Conservation (phyloP, 2,888 invertebrate species). For the Dasysyrphus albostriatus region DNA sequence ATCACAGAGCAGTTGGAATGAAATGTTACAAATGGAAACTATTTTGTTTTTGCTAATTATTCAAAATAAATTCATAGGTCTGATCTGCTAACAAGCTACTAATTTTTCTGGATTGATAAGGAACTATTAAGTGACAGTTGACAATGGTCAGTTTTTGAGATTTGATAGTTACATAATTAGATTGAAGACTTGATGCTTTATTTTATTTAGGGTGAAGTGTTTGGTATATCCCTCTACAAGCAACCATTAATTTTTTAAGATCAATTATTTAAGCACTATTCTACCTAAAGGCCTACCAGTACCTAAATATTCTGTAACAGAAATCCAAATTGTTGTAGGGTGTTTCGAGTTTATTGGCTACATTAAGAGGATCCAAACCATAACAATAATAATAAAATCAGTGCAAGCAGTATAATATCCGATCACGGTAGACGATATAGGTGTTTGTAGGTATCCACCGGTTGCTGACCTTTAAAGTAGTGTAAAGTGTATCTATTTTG, state of each 20-base stretch:
- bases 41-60: too few relatives aligned
- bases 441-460: constrained; percentile 13
- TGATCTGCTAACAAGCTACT: too few relatives aligned
- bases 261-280: not conserved
- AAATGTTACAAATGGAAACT: too few relatives aligned
- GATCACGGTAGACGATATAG: not conserved
- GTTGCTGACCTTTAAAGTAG: constrained; percentile 59
- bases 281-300: not conserved
- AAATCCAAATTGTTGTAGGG: not conserved
- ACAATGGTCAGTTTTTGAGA: too few relatives aligned
- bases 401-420: constrained; percentile 22
- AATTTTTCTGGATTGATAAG: too few relatives aligned
- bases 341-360: not conserved
- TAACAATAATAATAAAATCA: constrained; percentile 30
- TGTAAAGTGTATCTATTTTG: constrained; percentile 51
- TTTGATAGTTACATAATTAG: too few relatives aligned
- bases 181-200: too few relatives aligned
- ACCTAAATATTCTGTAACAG: not conserved
- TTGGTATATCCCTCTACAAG: too few relatives aligned
- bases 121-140: too few relatives aligned
- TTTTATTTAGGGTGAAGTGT: too few relatives aligned
- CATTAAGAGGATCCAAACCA: not conserved
- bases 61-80: too few relatives aligned
- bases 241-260: not conserved
- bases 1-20: not conserved